Base-by-base conservation (phyloP, 1,140 invertebrate genomes). In the Bradysia coprophila region DNA sequence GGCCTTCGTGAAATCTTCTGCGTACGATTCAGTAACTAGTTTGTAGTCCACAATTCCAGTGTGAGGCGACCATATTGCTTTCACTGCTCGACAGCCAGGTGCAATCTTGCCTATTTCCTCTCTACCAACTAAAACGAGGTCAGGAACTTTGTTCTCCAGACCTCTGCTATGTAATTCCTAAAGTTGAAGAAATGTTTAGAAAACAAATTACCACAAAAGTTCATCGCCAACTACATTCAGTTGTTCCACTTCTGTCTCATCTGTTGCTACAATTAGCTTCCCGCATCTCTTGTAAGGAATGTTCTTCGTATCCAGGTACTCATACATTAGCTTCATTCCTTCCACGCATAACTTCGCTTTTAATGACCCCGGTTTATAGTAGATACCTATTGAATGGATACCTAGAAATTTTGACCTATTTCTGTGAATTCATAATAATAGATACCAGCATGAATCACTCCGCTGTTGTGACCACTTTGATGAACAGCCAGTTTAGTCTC, bases 1-100 rank as follows among this genome's bases (percentile, higher is more conserved):
- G 49, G 56, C 57, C 39, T 74, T 59, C 55, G 72, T 56, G 63
- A 98, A 96, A 53, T 95, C 85, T 49, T 80, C 60, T 0, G 76
- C 90, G 66, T 86, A 97, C 37, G 74, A 68, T 44, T 73, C 58
- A 6, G 90, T 91, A 0, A 99, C 91, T 38, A 75, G 45, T 13
- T 65, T 76, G 78, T 81, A 99, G 60, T 96, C 87, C 1, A 98
- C 88, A 53, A 98, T 98, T 19, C 93, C 95, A 2, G 96, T 99
- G 55, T 94, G 78, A 1, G 96, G 94, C 21, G 92, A 98, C 77
- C 91, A 93, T 38, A 99, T 66, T 2, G 94, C 96, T 66, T 82
- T 80, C 24, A 94, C 51, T n/a, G 93, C 96, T 69, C 83, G 52
- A 62, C 92, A 95, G 57, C 85, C 73, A 1, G 92, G 87, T 64